Evolutionary conservation across 2,113 vertebrate species (phyloP).

Genomic region (Harpagus bidentatus): DNA sequence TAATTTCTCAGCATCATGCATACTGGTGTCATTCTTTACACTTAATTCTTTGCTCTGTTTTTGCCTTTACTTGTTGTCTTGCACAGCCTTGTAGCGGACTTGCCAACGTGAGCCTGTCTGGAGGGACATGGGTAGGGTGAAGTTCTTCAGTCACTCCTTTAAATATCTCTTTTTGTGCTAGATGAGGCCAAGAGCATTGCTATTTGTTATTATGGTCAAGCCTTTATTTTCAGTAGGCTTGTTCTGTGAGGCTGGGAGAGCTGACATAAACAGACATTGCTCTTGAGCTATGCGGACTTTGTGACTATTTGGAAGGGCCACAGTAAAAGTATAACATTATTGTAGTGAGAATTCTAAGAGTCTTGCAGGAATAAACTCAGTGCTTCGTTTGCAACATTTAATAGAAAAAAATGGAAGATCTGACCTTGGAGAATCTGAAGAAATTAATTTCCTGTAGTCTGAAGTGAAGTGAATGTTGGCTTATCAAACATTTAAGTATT

Average conservation of each 20-base stretch:
- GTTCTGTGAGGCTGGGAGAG: neutral
- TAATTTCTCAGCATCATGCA: neutral
- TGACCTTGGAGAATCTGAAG: neutral
- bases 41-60: neutral
- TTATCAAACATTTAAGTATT: neutral
- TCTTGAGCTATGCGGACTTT: neutral
- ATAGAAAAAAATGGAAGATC: neutral
- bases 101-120: rapidly evolving
- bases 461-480: neutral
- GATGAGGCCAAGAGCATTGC: neutral
- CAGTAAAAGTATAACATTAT: neutral
- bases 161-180: neutral
- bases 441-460: neutral
- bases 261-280: neutral
- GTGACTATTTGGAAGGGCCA: neutral
- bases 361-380: neutral
- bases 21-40: neutral
- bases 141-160: neutral
- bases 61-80: neutral
- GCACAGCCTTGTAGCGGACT: neutral
- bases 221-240: neutral
- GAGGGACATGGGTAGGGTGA: rapidly evolving
- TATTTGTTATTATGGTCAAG: neutral
- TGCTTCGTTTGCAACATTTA: neutral
- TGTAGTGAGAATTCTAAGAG: neutral